Percentiles rank a stretch among this genome's conserved stretches.
Conservation (phyloP, 2,797 vertebrate genomes). For the Falco peregrinus region DNA sequence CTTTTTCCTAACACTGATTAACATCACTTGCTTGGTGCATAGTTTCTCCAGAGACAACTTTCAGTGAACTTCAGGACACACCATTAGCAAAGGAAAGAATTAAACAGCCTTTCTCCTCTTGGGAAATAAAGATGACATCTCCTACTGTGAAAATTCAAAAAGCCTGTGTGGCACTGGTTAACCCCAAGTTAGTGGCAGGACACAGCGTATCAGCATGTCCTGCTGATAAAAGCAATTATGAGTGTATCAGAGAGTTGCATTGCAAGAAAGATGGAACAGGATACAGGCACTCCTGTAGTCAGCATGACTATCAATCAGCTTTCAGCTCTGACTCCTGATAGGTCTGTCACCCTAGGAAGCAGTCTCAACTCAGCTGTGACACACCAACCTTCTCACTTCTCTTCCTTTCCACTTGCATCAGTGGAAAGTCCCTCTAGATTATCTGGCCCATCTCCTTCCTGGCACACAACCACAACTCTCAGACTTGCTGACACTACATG, state of each 20-base stretch:
- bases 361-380: background rate
- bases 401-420: background rate
- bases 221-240: background rate
- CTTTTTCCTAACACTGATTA: background rate
- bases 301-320: background rate
- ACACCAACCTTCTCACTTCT: background rate
- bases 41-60: background rate
- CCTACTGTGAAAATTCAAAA: background rate
- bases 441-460: background rate
- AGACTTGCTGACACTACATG: background rate
- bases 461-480: background rate
- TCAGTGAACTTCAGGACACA: background rate
- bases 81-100: background rate
- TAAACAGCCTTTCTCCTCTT: background rate
- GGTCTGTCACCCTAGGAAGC: background rate
- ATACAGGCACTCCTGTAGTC: background rate
- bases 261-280: background rate
- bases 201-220: background rate
- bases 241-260: accelerated
- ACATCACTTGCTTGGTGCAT: background rate
- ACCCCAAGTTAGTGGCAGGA: background rate
- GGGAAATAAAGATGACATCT: background rate
- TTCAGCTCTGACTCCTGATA: background rate
- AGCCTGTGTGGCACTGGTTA: background rate
- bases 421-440: background rate